phyloP scores from a whole-genome alignment of 2,797 vertebrate species.

The Telmatherina bonti region DNA sequence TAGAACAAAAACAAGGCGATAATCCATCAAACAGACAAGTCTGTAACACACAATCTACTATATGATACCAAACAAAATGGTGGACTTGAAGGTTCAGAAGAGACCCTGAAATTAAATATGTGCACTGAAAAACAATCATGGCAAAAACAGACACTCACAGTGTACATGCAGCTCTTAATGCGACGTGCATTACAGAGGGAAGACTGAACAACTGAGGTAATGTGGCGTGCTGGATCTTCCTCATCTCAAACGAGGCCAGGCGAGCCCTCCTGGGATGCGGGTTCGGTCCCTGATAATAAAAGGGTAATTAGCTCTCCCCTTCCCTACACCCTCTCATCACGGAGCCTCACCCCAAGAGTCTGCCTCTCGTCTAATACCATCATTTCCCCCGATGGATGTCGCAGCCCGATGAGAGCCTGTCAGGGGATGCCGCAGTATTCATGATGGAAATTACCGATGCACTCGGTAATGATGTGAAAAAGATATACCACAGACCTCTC shows the following conservation, averaged over 20 bases:
- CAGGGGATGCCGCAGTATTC: slow-evolving; percentile 65
- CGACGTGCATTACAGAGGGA: slow-evolving; percentile 34
- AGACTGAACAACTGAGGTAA: slow-evolving; percentile 46
- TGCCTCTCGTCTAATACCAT: slow-evolving; percentile 70
- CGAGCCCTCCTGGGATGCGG: slow-evolving; percentile 61
- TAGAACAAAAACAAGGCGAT: no score
- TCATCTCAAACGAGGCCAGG: slow-evolving; percentile 67
- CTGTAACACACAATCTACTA: not conserved
- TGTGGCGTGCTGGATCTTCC: slow-evolving; percentile 63
- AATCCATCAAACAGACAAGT: no score
- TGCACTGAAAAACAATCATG: slow-evolving; percentile 2
- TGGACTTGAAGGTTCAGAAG: not conserved
- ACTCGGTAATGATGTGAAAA: slow-evolving; percentile 74
- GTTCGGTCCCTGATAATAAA: slow-evolving; percentile 72
- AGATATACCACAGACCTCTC: slow-evolving; percentile 61
- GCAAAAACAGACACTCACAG: not conserved
- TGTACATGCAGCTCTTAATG: slow-evolving; percentile 35
- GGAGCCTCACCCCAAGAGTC: slow-evolving; percentile 63
- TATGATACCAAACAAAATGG: not conserved
- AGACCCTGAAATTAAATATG: slow-evolving; percentile 10
- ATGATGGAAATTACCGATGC: slow-evolving; percentile 78
- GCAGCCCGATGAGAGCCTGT: slow-evolving; percentile 65
- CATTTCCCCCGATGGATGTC: slow-evolving; percentile 76
- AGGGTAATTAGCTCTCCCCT: slow-evolving; percentile 74
- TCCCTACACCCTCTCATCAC: slow-evolving; percentile 59